Conservation (phyloP, 2,797 vertebrate genomes). For the Parauchenoglanis ngamensis region DNA sequence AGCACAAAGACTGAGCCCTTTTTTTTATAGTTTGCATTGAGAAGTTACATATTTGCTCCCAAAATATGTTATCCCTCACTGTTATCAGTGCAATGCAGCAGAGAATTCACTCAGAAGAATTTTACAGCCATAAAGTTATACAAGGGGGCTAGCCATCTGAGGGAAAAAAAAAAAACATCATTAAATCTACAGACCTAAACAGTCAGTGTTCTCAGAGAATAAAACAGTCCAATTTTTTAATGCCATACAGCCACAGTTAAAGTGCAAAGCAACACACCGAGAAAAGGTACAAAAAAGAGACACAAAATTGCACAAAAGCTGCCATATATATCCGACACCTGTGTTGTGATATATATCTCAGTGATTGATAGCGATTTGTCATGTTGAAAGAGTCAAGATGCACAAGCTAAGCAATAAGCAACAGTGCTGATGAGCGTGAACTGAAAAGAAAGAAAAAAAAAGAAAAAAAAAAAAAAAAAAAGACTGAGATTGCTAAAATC, state of each 20-base stretch:
- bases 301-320: slow-evolving; percentile 50
- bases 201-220: slow-evolving; percentile 76
- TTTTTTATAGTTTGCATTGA: slow-evolving; percentile 57
- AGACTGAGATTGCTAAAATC: slow-evolving; percentile 47
- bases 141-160: slow-evolving; percentile 54
- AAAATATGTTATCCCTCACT: slow-evolving; percentile 45
- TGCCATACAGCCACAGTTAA: slow-evolving; percentile 72
- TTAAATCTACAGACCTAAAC: slow-evolving; percentile 70
- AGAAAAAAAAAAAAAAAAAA: not conserved
- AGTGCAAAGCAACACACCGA: slow-evolving; percentile 74
- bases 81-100: slow-evolving; percentile 54
- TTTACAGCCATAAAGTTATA: slow-evolving; percentile 35
- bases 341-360: slow-evolving; percentile 41
- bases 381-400: slow-evolving; percentile 40
- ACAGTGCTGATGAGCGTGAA: slow-evolving; percentile 15
- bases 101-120: slow-evolving; percentile 45
- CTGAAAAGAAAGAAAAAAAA: not conserved
- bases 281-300: slow-evolving; percentile 60
- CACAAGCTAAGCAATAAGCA: slow-evolving; percentile 28
- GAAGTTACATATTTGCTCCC: slow-evolving; percentile 55
- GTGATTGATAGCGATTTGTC: slow-evolving; percentile 40
- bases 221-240: slow-evolving; percentile 71
- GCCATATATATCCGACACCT: slow-evolving; percentile 52
- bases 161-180: slow-evolving; percentile 65
- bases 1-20: slow-evolving; percentile 61